phyloP scores from a whole-genome alignment of 2,797 vertebrate species.

The Crocidura indochinensis region DNA sequence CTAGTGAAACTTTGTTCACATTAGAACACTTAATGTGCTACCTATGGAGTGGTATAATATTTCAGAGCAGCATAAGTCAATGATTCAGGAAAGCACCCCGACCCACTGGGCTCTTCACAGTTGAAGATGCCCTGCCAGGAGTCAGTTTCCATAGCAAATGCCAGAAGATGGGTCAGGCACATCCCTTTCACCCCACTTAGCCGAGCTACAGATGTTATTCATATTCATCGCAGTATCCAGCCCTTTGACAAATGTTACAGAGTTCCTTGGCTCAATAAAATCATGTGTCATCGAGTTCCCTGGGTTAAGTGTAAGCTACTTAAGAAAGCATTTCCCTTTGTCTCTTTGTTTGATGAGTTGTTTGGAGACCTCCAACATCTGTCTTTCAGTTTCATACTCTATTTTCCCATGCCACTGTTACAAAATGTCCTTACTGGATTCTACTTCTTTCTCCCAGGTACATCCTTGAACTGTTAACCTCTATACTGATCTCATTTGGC shows the following conservation, averaged over 20 bases:
- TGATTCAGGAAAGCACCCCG: conserved; percentile 27
- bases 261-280: conserved; percentile 81
- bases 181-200: conserved; percentile 61
- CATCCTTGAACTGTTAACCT: background rate
- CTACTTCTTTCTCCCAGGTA: background rate
- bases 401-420: background rate
- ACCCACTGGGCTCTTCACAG: conserved; percentile 65
- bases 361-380: conserved; percentile 78
- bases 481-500: conserved; percentile 1
- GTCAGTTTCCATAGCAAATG: background rate
- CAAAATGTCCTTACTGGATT: background rate
- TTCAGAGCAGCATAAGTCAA: conserved; percentile 22
- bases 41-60: conserved; percentile 1
- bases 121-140: conserved; percentile 16
- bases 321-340: conserved; percentile 75
- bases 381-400: conserved; percentile 26
- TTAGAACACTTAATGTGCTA: background rate
- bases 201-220: conserved; percentile 78
- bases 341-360: conserved; percentile 77
- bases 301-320: conserved; percentile 83
- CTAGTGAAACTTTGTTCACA: background rate
- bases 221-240: conserved; percentile 74
- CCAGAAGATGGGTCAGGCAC: conserved; percentile 64
- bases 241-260: conserved; percentile 78
- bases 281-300: conserved; percentile 80